Evolutionary conservation across 2,113 vertebrate genomes (phyloP), one percentile per base, ranked within the genome.

Genomic region (Pithys albifrons): DNA sequence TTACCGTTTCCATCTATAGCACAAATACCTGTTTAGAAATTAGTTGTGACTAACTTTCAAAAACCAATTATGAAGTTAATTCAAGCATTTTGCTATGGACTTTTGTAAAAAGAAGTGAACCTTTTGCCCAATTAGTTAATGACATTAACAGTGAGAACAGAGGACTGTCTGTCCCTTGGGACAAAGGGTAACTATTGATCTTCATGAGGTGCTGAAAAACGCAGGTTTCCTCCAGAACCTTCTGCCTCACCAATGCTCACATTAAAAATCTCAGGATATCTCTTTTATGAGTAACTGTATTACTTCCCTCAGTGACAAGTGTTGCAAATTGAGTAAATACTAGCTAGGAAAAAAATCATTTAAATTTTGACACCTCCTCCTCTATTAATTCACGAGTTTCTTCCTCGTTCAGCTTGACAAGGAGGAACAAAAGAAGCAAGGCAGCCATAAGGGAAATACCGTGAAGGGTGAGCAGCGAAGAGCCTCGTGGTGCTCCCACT

Each of bases 301-400:
- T 80, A 66, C 75, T 73, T 90, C 83, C 41, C 64, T 73, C 51
- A 51, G 51, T 71, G 79, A 77, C 75, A 93, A 80, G 69, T 91
- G 79, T 57, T 92, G 65, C 69, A 80, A 77, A 80, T 24, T 18
- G 72, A 85, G 75, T 80, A 86, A 94, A 91, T 66, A 83, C 23
- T 71, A 92, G 79, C 19, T 62, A 80, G 83, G 76, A 88, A 94
- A 88, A 74, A 51, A 78, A 39, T 49, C 28, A 55, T 37, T 49
- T 74, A 37, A 49, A 80, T 72, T 89, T 86, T 94, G 51, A 85
- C 88, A 95, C 90, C 66, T 91, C 82, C 75, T 90, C 83, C 71
- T 93, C 88, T 93, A 83, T 88, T 95, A 94, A 94, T 85, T 92
- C 72, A 80, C 24, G 8, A 74, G 79, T 85, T 89, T 64, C 76